Conservation (phyloP, 2,888 invertebrate genomes). For the Seladonia tumulorum region DNA sequence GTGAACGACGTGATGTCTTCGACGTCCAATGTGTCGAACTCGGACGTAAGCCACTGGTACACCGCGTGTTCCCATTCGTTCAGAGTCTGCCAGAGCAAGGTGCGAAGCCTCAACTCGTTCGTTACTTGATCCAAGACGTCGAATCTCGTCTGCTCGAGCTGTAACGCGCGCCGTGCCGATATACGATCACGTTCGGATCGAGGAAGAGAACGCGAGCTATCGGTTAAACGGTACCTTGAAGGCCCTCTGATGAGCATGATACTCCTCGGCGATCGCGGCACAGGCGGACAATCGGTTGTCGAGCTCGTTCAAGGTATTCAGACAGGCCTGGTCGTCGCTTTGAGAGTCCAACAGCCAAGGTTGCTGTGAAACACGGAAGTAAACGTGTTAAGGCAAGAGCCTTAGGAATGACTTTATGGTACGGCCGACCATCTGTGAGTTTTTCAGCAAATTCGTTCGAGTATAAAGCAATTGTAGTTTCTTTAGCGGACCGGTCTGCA, state of each 20-base stretch:
- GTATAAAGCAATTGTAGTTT: too few species aligned
- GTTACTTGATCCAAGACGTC: constrained; percentile 92
- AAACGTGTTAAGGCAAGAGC: too few species aligned
- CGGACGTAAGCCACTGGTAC: constrained; percentile 88
- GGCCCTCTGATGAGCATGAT: constrained; percentile 92
- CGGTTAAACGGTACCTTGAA: constrained; percentile 87
- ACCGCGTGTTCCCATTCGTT: constrained; percentile 90
- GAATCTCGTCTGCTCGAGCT: constrained; percentile 93
- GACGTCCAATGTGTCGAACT: constrained; percentile 88
- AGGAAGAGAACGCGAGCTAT: too few species aligned
- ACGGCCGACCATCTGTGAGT: too few species aligned
- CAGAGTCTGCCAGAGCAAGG: constrained; percentile 92
- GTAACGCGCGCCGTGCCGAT: background rate
- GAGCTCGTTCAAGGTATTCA: constrained; percentile 88
- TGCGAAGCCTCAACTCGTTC: constrained; percentile 91
- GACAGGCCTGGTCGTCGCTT: constrained; percentile 89
- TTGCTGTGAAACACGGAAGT: constrained; percentile 86
- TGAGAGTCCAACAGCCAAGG: constrained; percentile 90
- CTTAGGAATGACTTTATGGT: too few species aligned
- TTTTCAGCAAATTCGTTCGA: too few species aligned
- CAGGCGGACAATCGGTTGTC: constrained; percentile 88
- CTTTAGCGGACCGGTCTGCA: too few species aligned
- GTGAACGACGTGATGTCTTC: constrained; percentile 90
- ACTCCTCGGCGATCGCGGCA: constrained; percentile 89
- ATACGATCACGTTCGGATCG: too few species aligned